These are phyloP conservation scores for Emydocephalus ijimae DNA, from an alignment of 2,113 vertebrate species.

Conservation along the genomic window DNA sequence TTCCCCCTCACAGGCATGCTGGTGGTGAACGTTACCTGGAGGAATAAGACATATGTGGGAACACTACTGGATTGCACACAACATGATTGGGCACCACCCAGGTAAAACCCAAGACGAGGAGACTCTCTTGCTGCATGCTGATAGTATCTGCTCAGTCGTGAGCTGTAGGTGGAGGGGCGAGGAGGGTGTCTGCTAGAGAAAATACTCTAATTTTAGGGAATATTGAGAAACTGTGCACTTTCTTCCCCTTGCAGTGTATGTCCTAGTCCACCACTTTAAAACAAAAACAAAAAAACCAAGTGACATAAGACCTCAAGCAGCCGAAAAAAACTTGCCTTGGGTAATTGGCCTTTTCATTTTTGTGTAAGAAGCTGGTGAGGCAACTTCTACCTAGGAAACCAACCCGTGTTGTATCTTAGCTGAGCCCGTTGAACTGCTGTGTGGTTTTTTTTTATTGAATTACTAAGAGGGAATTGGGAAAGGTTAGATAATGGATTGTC, in stretches of 20 bases:
- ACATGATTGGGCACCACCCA: conserved; percentile 97
- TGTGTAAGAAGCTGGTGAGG: background rate
- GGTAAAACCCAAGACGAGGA: conserved; percentile 68
- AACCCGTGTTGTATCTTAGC: background rate
- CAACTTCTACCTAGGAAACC: background rate
- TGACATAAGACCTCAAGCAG: background rate
- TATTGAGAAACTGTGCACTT: background rate
- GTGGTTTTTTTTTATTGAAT: background rate
- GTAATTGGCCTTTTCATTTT: background rate
- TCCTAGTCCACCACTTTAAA: background rate
- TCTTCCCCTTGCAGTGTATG: background rate
- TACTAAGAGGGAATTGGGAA: background rate
- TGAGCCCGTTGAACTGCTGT: background rate
- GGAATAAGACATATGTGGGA: conserved; percentile 97
- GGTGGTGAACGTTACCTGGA: conserved; percentile 98
- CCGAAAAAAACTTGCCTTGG: background rate
- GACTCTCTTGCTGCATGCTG: background rate
- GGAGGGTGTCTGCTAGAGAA: background rate
- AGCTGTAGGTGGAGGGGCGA: too few species aligned
- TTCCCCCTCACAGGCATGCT: conserved; percentile 84
- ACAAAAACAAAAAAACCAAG: background rate
- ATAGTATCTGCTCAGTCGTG: background rate
- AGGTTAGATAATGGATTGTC: background rate
- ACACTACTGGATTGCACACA: conserved; percentile 95
- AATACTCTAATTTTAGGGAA: background rate